A percentile compares a stretch with the other conserved stretches of the same genome.
phyloP scores from a whole-genome alignment of 2,888 invertebrate species.

The Melanargia galathea region DNA sequence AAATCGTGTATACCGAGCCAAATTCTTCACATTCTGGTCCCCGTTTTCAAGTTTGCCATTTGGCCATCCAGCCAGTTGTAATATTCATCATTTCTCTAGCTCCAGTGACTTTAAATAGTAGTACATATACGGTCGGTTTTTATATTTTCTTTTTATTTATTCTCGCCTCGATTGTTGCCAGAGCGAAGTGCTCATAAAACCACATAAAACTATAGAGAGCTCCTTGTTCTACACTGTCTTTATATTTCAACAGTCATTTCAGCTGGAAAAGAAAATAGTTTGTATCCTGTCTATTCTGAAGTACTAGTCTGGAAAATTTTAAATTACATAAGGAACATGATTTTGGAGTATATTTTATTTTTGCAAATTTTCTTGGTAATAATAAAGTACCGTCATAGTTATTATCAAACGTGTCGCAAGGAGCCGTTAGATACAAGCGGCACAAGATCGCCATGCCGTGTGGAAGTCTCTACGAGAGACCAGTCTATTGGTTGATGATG shows the following conservation, averaged over 20 bases:
- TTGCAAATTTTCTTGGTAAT: no score
- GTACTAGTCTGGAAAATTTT: conserved; percentile 19
- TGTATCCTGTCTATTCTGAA: conserved; percentile 30
- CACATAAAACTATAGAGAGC: conserved; percentile 72
- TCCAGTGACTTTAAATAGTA: conserved; percentile 71
- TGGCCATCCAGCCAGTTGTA: conserved; percentile 66
- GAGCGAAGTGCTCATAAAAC: conserved; percentile 71
- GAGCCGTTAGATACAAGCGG: no score
- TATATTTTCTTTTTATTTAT: conserved; percentile 65
- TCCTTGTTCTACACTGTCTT: conserved; percentile 71
- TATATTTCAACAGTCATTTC: conserved; percentile 67
- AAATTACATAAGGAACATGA: neutral
- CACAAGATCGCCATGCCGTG: no score
- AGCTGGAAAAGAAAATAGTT: conserved; percentile 48
- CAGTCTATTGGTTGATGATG: no score
- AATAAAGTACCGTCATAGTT: no score
- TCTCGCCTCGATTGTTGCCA: conserved; percentile 74
- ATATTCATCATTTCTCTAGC: conserved; percentile 75
- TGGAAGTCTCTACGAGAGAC: no score
- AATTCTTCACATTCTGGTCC: conserved; percentile 32
- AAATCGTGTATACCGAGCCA: conserved; percentile 14
- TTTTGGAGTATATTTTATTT: no score
- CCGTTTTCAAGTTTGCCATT: conserved; percentile 53
- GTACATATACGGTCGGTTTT: conserved; percentile 62
- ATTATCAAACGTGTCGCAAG: no score